A percentile compares a stretch with the other conserved stretches of the same genome.
These are phyloP conservation scores for Acanthornis magna DNA, from an alignment of 2,797 vertebrate species.

Conservation along the genomic window DNA sequence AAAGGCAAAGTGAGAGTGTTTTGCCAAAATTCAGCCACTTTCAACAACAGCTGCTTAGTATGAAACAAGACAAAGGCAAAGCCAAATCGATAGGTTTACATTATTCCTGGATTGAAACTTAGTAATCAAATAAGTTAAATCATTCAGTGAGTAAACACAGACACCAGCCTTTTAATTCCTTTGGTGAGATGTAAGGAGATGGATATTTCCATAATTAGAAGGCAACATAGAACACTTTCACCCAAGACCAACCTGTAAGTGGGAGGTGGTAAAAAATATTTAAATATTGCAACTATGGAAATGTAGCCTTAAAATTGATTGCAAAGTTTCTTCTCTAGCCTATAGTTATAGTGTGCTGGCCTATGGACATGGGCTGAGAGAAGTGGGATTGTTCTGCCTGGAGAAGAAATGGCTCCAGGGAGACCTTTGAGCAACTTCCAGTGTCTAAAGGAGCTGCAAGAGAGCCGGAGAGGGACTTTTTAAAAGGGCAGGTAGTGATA, in stretches of 20 bases:
- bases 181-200: not conserved
- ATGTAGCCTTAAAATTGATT: not conserved
- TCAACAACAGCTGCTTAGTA: not conserved
- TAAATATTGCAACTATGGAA: not conserved
- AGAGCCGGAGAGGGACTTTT: not conserved
- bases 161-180: not conserved
- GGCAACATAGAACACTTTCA: not conserved
- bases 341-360: not conserved
- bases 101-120: not conserved
- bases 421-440: not conserved
- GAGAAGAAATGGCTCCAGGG: not conserved
- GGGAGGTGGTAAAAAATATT: not conserved
- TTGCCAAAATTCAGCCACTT: not conserved
- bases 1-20: not conserved
- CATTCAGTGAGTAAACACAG: not conserved
- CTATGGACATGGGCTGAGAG: not conserved
- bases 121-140: not conserved
- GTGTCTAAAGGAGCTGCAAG: not conserved
- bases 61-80: not conserved
- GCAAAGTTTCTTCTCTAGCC: not conserved
- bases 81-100: not conserved
- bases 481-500: not conserved
- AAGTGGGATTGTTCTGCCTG: not conserved
- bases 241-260: not conserved
- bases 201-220: not conserved